Base-by-base conservation (phyloP, 1,140 invertebrate species). In the Thaumatotibia leucotreta region DNA sequence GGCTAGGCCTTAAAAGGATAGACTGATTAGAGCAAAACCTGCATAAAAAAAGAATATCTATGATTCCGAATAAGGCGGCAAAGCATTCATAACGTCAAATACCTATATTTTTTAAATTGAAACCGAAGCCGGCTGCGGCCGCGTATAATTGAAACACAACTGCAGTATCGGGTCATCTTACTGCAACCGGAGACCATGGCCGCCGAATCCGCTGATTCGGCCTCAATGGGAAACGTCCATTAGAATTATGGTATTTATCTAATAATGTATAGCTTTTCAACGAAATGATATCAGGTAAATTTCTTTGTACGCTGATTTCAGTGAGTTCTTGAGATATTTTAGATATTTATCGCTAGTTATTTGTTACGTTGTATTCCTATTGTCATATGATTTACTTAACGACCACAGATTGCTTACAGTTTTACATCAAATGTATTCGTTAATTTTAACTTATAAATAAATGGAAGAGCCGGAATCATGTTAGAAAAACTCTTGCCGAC, bases 101-200 rank as follows among this genome's bases (percentile, higher is more conserved):
- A 52, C 14, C 8, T 2, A 61, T 32, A 20, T 61, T 33, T 62
- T 39, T 62, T 32, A 17, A 33, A 32, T 33, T 6, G 32, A 31
- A 62, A 62, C 32, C 29, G 22, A 31, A 62, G 10, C 17, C 61
- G 14, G 49, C n/a, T 62, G 9, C 14, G 58, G 32, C 31, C 32
- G 29, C 61, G 33, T 11, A 62, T 62, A 62, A 62, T 62, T 62
- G 61, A 33, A 35, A 35, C 61, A 33, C 27, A 61, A 27, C 14
- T 31, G 33, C 31, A 39, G 33, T 61, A 61, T 61, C 58, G 61
- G 27, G 27, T 62, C 61, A 23, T 35, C 32, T 62, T 62, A 62
- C 29, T 14, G 61, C 29, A 62, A 62, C 61, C 22, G 14, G 61
- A 62, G 22, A 35, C 4, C 49, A 4, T 20, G 49, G 49, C 14